Percentiles rank a stretch among this genome's conserved stretches.
These are phyloP conservation scores for Opisthograptis luteolata DNA, from an alignment of 2,888 invertebrate genomes.

Conservation along the genomic window DNA sequence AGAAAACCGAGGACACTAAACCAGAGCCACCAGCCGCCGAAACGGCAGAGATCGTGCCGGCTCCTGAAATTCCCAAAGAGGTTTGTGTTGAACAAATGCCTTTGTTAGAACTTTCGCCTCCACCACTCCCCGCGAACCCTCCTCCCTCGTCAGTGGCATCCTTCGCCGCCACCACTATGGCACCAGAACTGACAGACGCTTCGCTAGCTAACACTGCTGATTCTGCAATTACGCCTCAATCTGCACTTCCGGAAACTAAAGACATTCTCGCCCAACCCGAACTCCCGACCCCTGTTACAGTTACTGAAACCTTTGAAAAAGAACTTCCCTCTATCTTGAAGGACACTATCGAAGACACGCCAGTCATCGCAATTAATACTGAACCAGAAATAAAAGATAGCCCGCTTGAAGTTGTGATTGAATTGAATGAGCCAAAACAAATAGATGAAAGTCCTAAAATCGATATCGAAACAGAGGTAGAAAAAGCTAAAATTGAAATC, in stretches of 20 bases:
- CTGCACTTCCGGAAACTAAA: conserved; percentile 54
- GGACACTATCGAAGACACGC: conserved; percentile 39
- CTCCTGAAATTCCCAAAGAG: conserved; percentile 79
- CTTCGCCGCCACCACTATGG: conserved; percentile 88
- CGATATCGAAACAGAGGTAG: background rate
- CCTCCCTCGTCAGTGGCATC: conserved; percentile 90
- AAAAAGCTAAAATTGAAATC: background rate
- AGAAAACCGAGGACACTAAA: conserved; percentile 59
- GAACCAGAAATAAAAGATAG: conserved; percentile 12
- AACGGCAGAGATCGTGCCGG: conserved; percentile 64
- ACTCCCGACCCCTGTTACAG: conserved; percentile 24
- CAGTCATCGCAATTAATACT: conserved; percentile 11
- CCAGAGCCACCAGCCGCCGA: conserved; percentile 62
- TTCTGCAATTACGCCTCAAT: conserved; percentile 58
- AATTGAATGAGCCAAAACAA: background rate
- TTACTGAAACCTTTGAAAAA: conserved; percentile 32
- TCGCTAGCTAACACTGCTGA: conserved; percentile 73
- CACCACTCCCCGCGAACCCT: conserved; percentile 89
- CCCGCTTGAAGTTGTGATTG: conserved; percentile 1
- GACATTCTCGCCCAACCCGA: conserved; percentile 44
- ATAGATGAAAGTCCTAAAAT: background rate
- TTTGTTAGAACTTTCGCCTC: conserved; percentile 87
- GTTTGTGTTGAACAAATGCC: conserved; percentile 84
- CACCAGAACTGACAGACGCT: conserved; percentile 78
- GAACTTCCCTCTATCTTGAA: conserved; percentile 45